These are phyloP conservation scores for Amphipyra berbera DNA, from an alignment of 2,888 invertebrate genomes.

Conservation along the genomic window DNA sequence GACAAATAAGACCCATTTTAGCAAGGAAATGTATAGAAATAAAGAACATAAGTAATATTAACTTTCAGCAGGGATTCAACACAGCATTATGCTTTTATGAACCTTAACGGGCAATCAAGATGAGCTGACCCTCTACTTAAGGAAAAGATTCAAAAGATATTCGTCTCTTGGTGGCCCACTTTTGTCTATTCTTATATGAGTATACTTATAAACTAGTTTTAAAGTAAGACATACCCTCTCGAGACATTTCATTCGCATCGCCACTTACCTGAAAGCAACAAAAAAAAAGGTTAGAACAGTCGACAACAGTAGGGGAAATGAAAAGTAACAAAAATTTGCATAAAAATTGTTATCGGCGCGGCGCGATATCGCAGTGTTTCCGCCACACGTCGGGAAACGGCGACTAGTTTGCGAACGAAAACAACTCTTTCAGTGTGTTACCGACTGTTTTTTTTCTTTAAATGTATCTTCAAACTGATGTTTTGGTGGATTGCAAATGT, in stretches of 20 bases:
- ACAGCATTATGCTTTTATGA: too few relatives aligned
- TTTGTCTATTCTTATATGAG: not conserved
- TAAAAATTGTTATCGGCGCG: conserved; percentile 75
- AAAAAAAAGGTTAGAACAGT: conserved; percentile 53
- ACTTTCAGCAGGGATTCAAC: too few relatives aligned
- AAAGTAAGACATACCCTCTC: conserved; percentile 9
- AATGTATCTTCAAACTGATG: conserved; percentile 4
- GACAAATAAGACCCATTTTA: too few relatives aligned
- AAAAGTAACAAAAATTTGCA: conserved; percentile 71
- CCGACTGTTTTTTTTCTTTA: conserved; percentile 15
- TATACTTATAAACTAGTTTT: not conserved
- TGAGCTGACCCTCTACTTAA: too few relatives aligned
- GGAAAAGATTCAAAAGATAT: too few relatives aligned
- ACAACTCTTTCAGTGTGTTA: conserved; percentile 48
- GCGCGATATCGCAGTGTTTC: conserved; percentile 71
- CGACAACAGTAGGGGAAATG: conserved; percentile 54
- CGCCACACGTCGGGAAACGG: conserved; percentile 67
- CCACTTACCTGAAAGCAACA: conserved; percentile 78
- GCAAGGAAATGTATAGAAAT: too few relatives aligned
- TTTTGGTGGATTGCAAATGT: too few relatives aligned
- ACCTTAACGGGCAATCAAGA: too few relatives aligned
- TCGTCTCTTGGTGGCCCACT: too few relatives aligned
- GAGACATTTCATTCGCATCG: conserved; percentile 52
- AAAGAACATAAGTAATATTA: too few relatives aligned
- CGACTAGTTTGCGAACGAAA: conserved; percentile 61